Conservation (phyloP, 2,113 vertebrate genomes). For the Puffinus mauretanicus region DNA sequence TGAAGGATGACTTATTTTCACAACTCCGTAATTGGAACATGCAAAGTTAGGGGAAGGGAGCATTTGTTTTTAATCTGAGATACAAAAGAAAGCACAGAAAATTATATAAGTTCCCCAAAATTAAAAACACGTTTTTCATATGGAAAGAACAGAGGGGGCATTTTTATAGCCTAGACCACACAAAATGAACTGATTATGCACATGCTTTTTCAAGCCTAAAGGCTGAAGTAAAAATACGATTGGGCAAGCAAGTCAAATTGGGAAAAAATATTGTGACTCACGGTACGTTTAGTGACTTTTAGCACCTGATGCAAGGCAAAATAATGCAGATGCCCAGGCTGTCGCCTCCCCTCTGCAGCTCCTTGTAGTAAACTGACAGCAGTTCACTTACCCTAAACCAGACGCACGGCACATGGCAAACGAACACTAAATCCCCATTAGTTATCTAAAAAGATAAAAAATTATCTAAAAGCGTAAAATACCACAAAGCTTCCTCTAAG, state of each 20-base stretch:
- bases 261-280: conserved; percentile 38
- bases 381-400: not conserved
- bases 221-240: conserved; percentile 67
- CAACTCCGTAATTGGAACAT: conserved; percentile 95
- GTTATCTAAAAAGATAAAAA: not conserved
- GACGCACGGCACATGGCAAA: not conserved
- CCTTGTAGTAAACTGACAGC: not conserved
- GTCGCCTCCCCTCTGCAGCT: not conserved
- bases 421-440: not conserved
- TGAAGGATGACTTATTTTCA: conserved; percentile 91
- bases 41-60: conserved; percentile 85
- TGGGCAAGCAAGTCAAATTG: conserved; percentile 54
- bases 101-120: conserved; percentile 94
- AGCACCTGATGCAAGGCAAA: conserved; percentile 64
- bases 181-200: conserved; percentile 88
- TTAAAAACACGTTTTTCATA: conserved; percentile 92
- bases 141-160: conserved; percentile 87
- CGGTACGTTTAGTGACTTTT: not conserved
- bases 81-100: conserved; percentile 81
- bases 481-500: not conserved
- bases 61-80: conserved; percentile 96
- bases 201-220: conserved; percentile 74
- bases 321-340: not conserved
- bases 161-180: conserved; percentile 93
- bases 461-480: not conserved